Base-by-base conservation (phyloP, 1,140 invertebrate species). In the Hylaeus anthracinus region DNA sequence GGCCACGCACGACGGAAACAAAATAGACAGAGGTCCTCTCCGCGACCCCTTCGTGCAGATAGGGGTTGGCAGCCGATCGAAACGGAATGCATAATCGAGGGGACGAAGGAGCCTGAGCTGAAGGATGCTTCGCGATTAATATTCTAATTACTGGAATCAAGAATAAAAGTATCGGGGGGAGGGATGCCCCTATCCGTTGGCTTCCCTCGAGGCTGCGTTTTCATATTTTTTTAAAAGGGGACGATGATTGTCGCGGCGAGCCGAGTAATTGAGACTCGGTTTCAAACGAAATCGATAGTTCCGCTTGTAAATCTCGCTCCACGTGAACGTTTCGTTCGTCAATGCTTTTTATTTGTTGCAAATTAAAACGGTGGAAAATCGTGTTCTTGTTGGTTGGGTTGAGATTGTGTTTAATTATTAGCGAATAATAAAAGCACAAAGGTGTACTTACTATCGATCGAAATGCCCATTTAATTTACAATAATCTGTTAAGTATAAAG, bases 111-210 rank as follows among this genome's bases (percentile, higher is more conserved):
- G 53, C 10, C 70, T 14, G 39, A 41, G 66, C 53, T 78, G 67
- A 43, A 71, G 69, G 56, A 63, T 14, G 26, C 15, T 56, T 51
- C 9, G 58, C 70, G 76, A 79, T 79, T 79, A 79, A 79, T 79
- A 79, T 79, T 79, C 76, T 79, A 79, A 79, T 79, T 79, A 79
- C 48, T 51, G 69, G 67, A 78, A 78, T 79, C 51, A 60, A 1
- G 60, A 53, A 72, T 53, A 26, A 64, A 72, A 64, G 70, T 63
- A 72, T 72, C 66, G 67, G 14, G 41, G 60, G 60, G 65, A 64
- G 39, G 76, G n/a, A 15, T 43, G 15, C 43, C 51, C 15, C 12
- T 39, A 1, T 9, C 64, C 58, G 6, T 48, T 48, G 5, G 45
- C 45, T 37, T 45, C 58, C 48, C 76, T 56, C 48, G 41, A 41